Percentiles rank a stretch among this genome's conserved stretches.
Evolutionary conservation across 2,888 invertebrate genomes (phyloP).

Genomic region (Magallana nippona): DNA sequence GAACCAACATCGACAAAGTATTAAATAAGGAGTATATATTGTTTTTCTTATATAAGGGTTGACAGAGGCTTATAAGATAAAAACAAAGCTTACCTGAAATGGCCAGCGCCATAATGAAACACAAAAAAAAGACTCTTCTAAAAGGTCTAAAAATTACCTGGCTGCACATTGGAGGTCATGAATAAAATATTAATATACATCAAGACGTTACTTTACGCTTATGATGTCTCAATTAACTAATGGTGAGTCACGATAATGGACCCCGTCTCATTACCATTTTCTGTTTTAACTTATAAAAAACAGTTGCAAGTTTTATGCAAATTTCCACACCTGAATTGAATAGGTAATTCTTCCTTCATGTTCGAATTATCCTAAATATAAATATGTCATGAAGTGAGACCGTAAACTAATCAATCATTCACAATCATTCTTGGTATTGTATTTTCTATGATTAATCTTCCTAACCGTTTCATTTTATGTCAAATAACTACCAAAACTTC

Average conservation of each 20-base stretch:
- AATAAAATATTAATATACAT: constrained; percentile 35
- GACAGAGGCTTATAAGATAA: background rate
- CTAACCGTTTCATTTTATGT: constrained; percentile 8
- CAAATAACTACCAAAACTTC: background rate
- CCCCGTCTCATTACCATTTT: background rate
- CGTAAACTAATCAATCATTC: constrained; percentile 13
- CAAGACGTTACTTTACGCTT: constrained; percentile 27
- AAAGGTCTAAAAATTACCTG: constrained; percentile 31
- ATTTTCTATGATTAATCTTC: constrained; percentile 14
- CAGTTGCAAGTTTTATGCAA: constrained; percentile 33
- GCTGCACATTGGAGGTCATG: constrained; percentile 25
- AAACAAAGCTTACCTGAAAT: constrained; percentile 18
- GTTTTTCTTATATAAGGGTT: too few relatives aligned
- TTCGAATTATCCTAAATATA: background rate
- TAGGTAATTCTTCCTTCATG: constrained; percentile 27
- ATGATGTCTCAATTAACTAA: constrained; percentile 33
- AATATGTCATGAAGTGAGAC: constrained; percentile 4
- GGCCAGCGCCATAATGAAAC: constrained; percentile 4
- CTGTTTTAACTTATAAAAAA: constrained; percentile 28
- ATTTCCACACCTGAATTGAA: constrained; percentile 33
- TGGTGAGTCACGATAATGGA: constrained; percentile 32
- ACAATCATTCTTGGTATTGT: constrained; percentile 1
- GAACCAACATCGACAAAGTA: too few relatives aligned
- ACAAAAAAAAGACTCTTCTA: constrained; percentile 1
- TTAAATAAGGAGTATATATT: too few relatives aligned